Evolutionary conservation across 2,888 invertebrate species (phyloP).

Genomic region (Macropis europaea): DNA sequence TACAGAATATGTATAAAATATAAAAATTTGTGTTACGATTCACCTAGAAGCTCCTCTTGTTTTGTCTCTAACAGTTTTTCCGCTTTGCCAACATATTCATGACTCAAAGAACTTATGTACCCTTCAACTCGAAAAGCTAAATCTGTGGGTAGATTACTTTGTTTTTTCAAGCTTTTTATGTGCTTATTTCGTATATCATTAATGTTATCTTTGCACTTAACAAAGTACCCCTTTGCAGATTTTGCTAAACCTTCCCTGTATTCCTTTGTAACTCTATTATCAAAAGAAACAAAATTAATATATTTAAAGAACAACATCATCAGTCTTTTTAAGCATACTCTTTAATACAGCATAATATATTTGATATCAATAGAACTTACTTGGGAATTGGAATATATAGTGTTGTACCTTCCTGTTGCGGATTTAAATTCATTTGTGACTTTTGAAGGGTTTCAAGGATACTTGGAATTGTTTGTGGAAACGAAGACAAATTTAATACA

Average conservation of each 20-base stretch:
- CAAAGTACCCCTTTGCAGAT: slow-evolving; percentile 90
- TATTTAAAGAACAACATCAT: not conserved
- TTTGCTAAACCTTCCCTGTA: slow-evolving; percentile 93
- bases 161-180: slow-evolving; percentile 86
- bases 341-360: slow-evolving; percentile 30
- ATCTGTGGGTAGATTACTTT: slow-evolving; percentile 87
- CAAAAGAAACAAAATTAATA: slow-evolving; percentile 20
- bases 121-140: slow-evolving; percentile 84
- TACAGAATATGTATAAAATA: not conserved
- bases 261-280: slow-evolving; percentile 90
- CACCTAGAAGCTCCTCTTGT: slow-evolving; percentile 86
- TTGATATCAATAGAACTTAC: slow-evolving; percentile 79
- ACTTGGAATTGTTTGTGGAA: slow-evolving; percentile 92
- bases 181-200: slow-evolving; percentile 88
- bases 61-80: slow-evolving; percentile 86
- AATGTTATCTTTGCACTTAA: slow-evolving; percentile 89
- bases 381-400: slow-evolving; percentile 94
- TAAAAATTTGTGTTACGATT: slow-evolving; percentile 11
- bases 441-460: slow-evolving; percentile 88
- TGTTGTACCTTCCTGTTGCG: slow-evolving; percentile 96
- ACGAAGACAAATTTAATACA: slow-evolving; percentile 90
- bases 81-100: slow-evolving; percentile 85
- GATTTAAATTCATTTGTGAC: slow-evolving; percentile 95
- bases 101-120: slow-evolving; percentile 86
- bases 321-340: not conserved